Conservation (phyloP, 2,113 vertebrate species). For the Caranx ignobilis region DNA sequence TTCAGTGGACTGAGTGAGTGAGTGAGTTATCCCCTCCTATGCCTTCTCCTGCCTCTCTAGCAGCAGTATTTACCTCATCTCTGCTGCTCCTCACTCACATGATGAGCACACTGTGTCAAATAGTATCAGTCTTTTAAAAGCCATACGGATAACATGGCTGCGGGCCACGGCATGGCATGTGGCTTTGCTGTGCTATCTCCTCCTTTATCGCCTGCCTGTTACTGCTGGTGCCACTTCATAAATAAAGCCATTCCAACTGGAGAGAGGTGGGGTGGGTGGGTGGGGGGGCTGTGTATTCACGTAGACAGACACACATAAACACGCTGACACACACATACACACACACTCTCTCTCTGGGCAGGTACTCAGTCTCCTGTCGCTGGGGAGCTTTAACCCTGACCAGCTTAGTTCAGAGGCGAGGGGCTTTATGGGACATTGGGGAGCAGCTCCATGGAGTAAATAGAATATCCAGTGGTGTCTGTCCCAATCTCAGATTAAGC, state of each 20-base stretch:
- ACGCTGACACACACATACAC: conserved; percentile 32
- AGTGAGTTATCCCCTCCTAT: conserved; percentile 21
- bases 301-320: conserved; percentile 51
- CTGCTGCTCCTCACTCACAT: conserved; percentile 23
- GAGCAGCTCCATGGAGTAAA: conserved; percentile 71
- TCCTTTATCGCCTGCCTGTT: conserved; percentile 72
- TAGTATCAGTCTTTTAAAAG: conserved; percentile 61
- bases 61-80: conserved; percentile 18
- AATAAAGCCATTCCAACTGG: conserved; percentile 75
- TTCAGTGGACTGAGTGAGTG: neutral
- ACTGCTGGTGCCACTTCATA: conserved; percentile 75
- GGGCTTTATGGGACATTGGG: conserved; percentile 74
- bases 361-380: conserved; percentile 71
- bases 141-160: conserved; percentile 48
- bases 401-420: conserved; percentile 71
- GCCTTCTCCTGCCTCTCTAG: neutral
- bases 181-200: conserved; percentile 40
- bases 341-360: conserved; percentile 52
- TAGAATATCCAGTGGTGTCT: conserved; percentile 72
- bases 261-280: conserved; percentile 10
- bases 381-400: conserved; percentile 76
- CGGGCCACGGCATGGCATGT: conserved; percentile 30
- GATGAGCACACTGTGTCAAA: conserved; percentile 32
- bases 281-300: conserved; percentile 34
- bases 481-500: conserved; percentile 71